phyloP scores from a whole-genome alignment of 1,140 invertebrate species.

The Arctopsyche grandis region DNA sequence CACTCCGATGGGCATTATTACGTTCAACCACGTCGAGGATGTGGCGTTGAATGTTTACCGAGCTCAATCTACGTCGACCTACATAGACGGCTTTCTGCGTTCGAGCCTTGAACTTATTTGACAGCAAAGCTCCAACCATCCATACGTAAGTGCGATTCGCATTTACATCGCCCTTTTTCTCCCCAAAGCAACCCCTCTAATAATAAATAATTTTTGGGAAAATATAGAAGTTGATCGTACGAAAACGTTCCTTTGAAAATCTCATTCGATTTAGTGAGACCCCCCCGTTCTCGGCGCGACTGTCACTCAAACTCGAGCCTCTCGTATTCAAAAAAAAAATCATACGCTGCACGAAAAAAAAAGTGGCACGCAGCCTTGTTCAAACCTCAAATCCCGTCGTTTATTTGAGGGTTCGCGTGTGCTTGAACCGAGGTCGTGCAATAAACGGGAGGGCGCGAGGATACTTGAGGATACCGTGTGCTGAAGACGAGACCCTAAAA shows the following conservation, averaged over 20 bases:
- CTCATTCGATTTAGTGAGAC: no score
- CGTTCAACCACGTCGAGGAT: conserved; percentile 5
- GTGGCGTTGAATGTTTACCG: conserved; percentile 15
- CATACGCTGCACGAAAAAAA: neutral
- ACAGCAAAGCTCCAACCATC: neutral
- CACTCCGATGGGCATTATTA: conserved; percentile 19
- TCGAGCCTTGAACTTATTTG: neutral
- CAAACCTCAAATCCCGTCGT: conserved; percentile 20
- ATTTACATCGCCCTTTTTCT: no score
- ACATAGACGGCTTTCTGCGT: neutral
- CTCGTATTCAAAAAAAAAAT: neutral
- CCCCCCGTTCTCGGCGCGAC: no score
- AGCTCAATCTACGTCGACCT: conserved; percentile 3
- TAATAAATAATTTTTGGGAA: no score
- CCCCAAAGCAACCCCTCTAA: no score
- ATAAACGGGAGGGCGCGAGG: conserved; percentile 27
- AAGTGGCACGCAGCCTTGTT: neutral
- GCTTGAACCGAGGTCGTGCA: conserved; percentile 16
- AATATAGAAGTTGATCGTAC: no score
- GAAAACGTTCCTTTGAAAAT: no score
- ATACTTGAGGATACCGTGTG: neutral
- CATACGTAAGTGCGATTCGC: no score
- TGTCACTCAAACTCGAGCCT: no score
- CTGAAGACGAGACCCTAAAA: neutral
- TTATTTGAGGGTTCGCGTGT: conserved; percentile 11